Percentiles rank a stretch among this genome's conserved stretches.
phyloP scores from a whole-genome alignment of 1,140 invertebrate genomes.

The Caenorhabditis elegans region DNA sequence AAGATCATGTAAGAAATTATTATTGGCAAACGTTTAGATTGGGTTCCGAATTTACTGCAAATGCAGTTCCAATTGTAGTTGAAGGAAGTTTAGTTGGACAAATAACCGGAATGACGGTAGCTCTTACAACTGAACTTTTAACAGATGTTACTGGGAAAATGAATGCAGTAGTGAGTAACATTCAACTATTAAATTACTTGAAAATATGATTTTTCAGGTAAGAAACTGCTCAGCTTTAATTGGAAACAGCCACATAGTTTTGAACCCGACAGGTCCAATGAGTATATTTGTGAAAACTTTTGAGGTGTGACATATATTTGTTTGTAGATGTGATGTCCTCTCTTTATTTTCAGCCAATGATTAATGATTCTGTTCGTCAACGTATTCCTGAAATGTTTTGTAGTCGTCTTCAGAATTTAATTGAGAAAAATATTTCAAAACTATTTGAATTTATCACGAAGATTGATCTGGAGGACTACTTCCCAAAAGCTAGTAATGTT shows the following conservation, averaged over 20 bases:
- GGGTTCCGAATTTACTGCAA: background rate
- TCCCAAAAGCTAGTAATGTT: conserved; percentile 45
- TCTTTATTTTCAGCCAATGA: conserved; percentile 47
- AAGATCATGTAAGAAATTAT: background rate
- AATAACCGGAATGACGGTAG: conserved; percentile 53
- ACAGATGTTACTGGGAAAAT: conserved; percentile 57
- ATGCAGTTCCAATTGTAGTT: conserved; percentile 34
- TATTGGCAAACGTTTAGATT: background rate
- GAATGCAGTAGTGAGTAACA: conserved; percentile 50
- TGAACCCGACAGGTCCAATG: conserved; percentile 60
- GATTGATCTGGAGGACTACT: conserved; percentile 58
- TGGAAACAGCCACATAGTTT: conserved; percentile 57
- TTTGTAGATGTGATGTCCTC: background rate
- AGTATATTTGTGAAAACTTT: conserved; percentile 61
- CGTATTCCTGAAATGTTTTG: conserved; percentile 62
- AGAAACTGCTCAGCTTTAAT: conserved; percentile 60
- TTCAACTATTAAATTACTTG: background rate
- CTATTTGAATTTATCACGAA: conserved; percentile 54
- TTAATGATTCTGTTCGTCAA: conserved; percentile 61
- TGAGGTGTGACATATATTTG: conserved; percentile 51
- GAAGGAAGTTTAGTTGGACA: conserved; percentile 55
- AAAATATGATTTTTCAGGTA: conserved; percentile 43
- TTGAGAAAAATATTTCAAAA: conserved; percentile 62
- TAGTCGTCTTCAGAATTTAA: conserved; percentile 54
- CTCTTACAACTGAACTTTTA: conserved; percentile 54